Conservation (phyloP, 1,140 invertebrate species). For the Littorina saxatilis region DNA sequence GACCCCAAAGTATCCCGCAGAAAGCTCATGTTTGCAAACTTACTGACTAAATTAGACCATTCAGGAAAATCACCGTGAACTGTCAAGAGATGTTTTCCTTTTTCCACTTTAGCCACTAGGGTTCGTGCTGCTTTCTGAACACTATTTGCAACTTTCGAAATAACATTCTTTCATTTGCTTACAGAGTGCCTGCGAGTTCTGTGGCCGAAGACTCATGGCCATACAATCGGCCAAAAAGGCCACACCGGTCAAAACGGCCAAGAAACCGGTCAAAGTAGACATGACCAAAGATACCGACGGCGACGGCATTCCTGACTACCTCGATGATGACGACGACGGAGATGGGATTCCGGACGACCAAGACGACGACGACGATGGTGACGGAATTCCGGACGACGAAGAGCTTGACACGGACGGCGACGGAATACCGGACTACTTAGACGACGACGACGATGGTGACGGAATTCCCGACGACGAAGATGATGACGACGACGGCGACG, state of each 20-base stretch:
- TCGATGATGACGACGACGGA: conserved; percentile 69
- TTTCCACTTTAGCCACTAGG: no score
- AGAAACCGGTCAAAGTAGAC: conserved; percentile 43
- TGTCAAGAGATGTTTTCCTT: no score
- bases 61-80: no score
- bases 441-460: conserved; percentile 63
- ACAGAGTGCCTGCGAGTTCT: not conserved
- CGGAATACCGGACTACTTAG: conserved; percentile 64
- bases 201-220: conserved; percentile 8
- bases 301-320: conserved; percentile 63
- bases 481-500: conserved; percentile 63
- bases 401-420: conserved; percentile 64
- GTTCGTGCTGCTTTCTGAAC: no score
- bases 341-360: conserved; percentile 63
- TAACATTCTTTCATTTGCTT: not conserved
- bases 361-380: conserved; percentile 58
- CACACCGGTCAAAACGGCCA: conserved; percentile 12
- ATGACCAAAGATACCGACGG: conserved; percentile 57
- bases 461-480: conserved; percentile 66
- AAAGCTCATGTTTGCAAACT: no score
- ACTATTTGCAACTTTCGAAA: no score
- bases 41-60: no score
- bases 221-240: conserved; percentile 1
- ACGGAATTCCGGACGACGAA: conserved; percentile 63
- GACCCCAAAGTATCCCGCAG: no score